Conservation (phyloP, 2,797 vertebrate genomes). For the Sorex maritimensis region DNA sequence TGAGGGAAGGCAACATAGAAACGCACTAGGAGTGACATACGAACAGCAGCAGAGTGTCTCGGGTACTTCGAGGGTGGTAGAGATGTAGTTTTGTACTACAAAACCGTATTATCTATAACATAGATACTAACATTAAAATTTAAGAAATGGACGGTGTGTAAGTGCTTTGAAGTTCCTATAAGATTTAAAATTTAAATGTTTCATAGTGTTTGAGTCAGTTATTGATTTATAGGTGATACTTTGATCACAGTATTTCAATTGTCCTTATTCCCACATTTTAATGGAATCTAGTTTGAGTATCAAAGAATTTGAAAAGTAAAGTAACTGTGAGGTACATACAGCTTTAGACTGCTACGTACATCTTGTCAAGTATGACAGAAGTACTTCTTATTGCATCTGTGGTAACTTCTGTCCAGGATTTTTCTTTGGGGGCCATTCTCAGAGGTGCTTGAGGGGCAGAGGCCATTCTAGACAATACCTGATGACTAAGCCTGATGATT, state of each 20-base stretch:
- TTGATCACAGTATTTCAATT: slow-evolving; percentile 20
- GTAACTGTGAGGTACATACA: neutral
- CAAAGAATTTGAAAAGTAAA: neutral
- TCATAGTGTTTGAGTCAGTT: neutral
- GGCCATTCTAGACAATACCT: too few relatives aligned
- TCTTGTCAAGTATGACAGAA: neutral
- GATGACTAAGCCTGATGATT: too few relatives aligned
- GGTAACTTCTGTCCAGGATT: too few relatives aligned
- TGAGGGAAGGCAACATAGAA: too few relatives aligned
- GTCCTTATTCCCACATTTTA: neutral
- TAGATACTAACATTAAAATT: slow-evolving; percentile 13
- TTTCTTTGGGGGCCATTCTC: too few relatives aligned
- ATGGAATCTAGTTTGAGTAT: neutral
- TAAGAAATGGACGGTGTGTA: slow-evolving; percentile 22
- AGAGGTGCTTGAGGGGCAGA: too few relatives aligned
- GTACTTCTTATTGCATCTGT: too few relatives aligned
- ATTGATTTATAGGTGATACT: slow-evolving; percentile 29
- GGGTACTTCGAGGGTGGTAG: too few relatives aligned
- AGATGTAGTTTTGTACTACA: too few relatives aligned
- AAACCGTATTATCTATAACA: too few relatives aligned
- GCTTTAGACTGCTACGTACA: neutral
- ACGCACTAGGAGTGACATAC: too few relatives aligned
- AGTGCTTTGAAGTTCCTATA: slow-evolving; percentile 31
- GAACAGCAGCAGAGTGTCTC: too few relatives aligned
- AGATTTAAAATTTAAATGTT: slow-evolving; percentile 9